Percentiles rank a stretch among this genome's conserved stretches.
Evolutionary conservation across 2,797 vertebrate species (phyloP).

Genomic region (Ambastaia sidthimunki): DNA sequence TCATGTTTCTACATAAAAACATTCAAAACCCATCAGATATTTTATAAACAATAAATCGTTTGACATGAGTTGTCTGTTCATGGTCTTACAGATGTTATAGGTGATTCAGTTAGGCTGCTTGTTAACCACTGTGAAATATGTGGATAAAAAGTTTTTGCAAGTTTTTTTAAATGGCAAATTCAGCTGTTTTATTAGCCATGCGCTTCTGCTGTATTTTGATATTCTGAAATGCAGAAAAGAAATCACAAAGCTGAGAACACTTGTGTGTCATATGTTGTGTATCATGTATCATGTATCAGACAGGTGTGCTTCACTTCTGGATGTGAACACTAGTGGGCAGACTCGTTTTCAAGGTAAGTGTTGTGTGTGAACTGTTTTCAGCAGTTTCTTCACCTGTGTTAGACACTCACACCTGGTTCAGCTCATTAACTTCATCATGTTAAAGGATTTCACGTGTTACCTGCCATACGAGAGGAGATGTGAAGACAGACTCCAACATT

Average conservation of each 20-base stretch:
- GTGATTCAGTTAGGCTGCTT: constrained; percentile 61
- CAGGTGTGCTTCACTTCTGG: neutral
- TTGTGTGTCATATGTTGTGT: neutral
- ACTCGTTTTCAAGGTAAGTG: neutral
- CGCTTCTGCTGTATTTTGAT: constrained; percentile 39
- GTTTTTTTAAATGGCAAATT: neutral
- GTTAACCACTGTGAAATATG: constrained; percentile 78
- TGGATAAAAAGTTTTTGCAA: constrained; percentile 55
- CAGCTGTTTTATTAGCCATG: constrained; percentile 5
- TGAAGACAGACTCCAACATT: constrained; percentile 24
- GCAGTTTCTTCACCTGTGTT: too few species aligned
- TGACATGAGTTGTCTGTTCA: constrained; percentile 39
- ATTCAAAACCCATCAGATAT: neutral
- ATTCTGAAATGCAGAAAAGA: neutral
- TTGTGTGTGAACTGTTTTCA: neutral
- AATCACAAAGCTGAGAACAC: constrained; percentile 37
- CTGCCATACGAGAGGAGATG: constrained; percentile 1
- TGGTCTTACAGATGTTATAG: constrained; percentile 48
- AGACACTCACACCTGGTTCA: constrained; percentile 3
- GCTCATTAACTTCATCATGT: neutral
- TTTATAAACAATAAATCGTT: neutral
- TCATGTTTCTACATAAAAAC: neutral
- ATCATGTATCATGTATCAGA: too few species aligned
- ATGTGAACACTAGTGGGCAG: constrained; percentile 37
- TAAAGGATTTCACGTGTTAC: constrained; percentile 33